phyloP scores from a whole-genome alignment of 2,888 invertebrate species.

The Chrysolina haemoptera region DNA sequence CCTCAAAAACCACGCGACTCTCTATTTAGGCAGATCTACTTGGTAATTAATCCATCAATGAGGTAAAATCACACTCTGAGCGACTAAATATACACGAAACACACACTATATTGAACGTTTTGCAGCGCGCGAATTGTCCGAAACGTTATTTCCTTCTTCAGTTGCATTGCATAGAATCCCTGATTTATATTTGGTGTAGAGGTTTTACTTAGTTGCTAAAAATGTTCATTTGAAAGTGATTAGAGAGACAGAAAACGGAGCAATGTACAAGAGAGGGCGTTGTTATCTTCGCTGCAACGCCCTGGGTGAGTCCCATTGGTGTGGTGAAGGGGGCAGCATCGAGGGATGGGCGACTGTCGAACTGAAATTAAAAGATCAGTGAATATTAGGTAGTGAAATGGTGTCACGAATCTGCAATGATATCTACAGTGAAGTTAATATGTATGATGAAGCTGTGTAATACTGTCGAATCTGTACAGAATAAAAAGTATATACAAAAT shows the following conservation, averaged over 20 bases:
- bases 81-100: conserved; percentile 66
- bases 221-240: conserved; percentile 44
- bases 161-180: conserved; percentile 68
- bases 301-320: conserved; percentile 94
- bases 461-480: conserved; percentile 32
- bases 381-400: neutral
- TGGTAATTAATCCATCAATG: conserved; percentile 39
- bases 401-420: neutral
- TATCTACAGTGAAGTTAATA: conserved; percentile 36
- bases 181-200: conserved; percentile 70
- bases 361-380: conserved; percentile 76
- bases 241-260: conserved; percentile 52
- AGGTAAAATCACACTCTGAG: conserved; percentile 65
- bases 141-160: conserved; percentile 28
- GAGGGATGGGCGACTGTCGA: conserved; percentile 98
- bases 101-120: conserved; percentile 58
- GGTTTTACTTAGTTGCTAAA: conserved; percentile 28
- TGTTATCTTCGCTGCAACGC: conserved; percentile 62
- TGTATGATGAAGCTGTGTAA: conserved; percentile 16
- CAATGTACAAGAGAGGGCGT: conserved; percentile 55
- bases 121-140: conserved; percentile 61
- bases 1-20: conserved; percentile 45
- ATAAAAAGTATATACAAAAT: neutral
- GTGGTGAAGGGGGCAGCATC: conserved; percentile 98
- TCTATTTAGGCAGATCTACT: conserved; percentile 59